Base-by-base conservation (phyloP, 2,888 invertebrate genomes). In the Notocelia uddmanniana region DNA sequence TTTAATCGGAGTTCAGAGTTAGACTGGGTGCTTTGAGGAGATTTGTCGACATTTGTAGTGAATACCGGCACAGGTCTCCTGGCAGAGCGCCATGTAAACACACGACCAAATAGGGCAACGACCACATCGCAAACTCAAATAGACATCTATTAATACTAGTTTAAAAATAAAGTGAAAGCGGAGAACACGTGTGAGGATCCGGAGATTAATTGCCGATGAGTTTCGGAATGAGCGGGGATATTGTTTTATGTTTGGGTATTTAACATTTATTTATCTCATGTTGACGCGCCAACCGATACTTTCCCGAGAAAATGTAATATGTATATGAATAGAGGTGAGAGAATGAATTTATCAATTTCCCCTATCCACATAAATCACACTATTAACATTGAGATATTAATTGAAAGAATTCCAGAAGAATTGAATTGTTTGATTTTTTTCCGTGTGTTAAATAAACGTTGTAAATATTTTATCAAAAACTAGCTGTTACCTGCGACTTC, bases 41-140 rank as follows among this genome's bases (percentile, higher is more conserved):
- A 45, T 15, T 45, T n/a, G 45, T n/a, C 45, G 15, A 45, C n/a
- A 45, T n/a, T n/a, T n/a, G 8, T 9, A 31, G 45, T n/a, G 45
- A 45, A 45, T 45, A n/a, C 8, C 45, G 45, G 1, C 67, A 67
- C 71, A 60, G 67, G 71, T 71, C 67, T 79, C 76, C 85, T 90
- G 89, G 89, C 90, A 84, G 69, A 76, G 80, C 84, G 90, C 91
- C 91, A 91, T 86, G 89, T 91, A 92, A 90, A 92, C 91, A 91
- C 81, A 86, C 81, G 82, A 88, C 92, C 92, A 92, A 91, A 90
- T 91, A 91, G 93, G 92, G 92, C 91, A 92, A 90, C 89, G 92
- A 92, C 91, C 92, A 91, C 81, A 82, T 79, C 82, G 76, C 78
- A 76, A 84, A 90, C 89, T 82, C 83, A 92, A 92, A 92, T 92